Conservation (phyloP, 2,888 invertebrate species). For the Calephelis perditalis region DNA sequence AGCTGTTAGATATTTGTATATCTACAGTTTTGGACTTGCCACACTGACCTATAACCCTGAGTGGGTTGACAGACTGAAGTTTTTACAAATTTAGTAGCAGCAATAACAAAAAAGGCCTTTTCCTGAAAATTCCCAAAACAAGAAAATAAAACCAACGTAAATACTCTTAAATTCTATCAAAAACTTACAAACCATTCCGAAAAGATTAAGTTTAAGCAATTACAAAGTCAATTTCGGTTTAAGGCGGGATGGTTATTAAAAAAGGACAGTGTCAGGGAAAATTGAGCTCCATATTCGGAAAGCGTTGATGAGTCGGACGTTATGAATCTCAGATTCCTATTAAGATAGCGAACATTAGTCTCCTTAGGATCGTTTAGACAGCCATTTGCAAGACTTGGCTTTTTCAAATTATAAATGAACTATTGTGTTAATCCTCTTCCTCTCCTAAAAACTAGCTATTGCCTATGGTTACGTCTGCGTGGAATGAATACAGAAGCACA, state of each 20-base stretch:
- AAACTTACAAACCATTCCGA: conserved; percentile 7
- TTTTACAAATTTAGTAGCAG: too few species aligned
- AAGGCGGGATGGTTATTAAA: conserved; percentile 51
- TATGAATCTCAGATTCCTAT: conserved; percentile 72
- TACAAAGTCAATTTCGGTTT: conserved; percentile 44
- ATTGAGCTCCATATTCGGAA: conserved; percentile 54
- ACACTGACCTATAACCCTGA: too few species aligned
- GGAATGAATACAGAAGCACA: too few species aligned
- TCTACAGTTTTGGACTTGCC: too few species aligned
- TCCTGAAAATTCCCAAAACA: too few species aligned
- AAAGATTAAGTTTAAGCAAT: conserved; percentile 25
- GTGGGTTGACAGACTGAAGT: too few species aligned
- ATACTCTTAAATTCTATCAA: background rate
- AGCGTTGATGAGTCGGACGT: conserved; percentile 72
- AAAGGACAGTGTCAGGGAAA: conserved; percentile 59
- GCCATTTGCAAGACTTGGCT: conserved; percentile 24
- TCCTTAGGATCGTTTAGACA: conserved; percentile 45
- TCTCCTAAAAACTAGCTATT: too few species aligned
- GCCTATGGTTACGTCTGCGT: too few species aligned
- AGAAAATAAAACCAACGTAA: too few species aligned
- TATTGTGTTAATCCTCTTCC: background rate
- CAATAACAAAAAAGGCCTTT: too few species aligned
- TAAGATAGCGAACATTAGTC: conserved; percentile 72
- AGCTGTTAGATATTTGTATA: too few species aligned
- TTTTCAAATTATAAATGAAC: conserved; percentile 12